Percentiles rank a stretch among this genome's conserved stretches.
Evolutionary conservation across 2,888 invertebrate genomes (phyloP).

Genomic region (Orthosia cruda): DNA sequence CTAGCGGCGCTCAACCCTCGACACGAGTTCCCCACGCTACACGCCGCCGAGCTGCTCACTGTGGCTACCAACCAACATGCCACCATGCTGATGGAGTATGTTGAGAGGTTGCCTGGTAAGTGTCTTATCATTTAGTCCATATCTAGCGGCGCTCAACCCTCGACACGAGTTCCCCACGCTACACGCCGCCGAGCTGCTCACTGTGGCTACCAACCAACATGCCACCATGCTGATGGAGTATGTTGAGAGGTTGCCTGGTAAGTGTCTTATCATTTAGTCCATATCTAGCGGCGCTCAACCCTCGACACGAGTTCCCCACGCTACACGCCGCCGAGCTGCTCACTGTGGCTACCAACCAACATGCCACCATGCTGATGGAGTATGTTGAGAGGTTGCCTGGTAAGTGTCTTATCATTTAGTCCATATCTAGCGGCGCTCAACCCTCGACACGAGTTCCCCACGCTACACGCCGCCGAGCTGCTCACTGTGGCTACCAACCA

Average conservation of each 20-base stretch:
- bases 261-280: neutral
- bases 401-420: neutral
- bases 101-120: neutral
- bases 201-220: neutral
- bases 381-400: neutral
- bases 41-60: neutral
- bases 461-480: no score
- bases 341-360: neutral
- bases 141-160: no score
- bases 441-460: no score
- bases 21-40: no score
- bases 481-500: no score
- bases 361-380: neutral
- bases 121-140: neutral
- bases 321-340: neutral
- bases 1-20: no score
- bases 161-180: no score
- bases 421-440: no score
- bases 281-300: no score
- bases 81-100: no score
- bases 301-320: no score
- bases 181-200: neutral
- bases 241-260: neutral
- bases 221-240: neutral
- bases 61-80: neutral